A percentile compares a stretch with the other conserved stretches of the same genome.
These are phyloP conservation scores for Zelostemma sp. DNA, from an alignment of 1,140 invertebrate genomes.

Conservation along the genomic window DNA sequence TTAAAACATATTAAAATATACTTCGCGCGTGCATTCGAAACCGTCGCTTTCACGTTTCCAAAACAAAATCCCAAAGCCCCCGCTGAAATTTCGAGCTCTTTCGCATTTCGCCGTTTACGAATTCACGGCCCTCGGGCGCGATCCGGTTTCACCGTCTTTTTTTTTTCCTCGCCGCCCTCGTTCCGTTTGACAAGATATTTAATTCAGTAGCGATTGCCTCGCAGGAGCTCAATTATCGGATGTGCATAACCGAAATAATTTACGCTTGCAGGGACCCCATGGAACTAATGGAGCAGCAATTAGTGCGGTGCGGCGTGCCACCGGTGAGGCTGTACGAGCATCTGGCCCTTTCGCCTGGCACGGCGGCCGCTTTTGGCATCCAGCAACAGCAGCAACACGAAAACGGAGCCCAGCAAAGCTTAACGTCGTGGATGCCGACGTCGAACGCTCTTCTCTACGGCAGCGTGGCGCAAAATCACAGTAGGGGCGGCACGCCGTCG, in stretches of 20 bases:
- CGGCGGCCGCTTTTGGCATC: constrained; percentile 41
- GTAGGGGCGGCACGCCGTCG: constrained; percentile 54
- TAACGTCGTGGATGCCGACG: constrained; percentile 43
- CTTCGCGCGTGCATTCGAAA: background rate
- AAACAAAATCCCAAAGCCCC: background rate
- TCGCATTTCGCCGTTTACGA: no score
- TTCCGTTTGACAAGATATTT: background rate
- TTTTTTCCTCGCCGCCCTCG: background rate
- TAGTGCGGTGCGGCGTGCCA: constrained; percentile 67
- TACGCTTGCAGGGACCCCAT: constrained; percentile 64
- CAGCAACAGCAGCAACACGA: constrained; percentile 54
- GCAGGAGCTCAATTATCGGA: constrained; percentile 1
- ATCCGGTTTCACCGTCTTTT: no score
- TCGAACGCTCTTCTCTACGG: constrained; percentile 44
- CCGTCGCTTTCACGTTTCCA: background rate
- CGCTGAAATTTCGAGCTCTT: no score
- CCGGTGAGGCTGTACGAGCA: constrained; percentile 66
- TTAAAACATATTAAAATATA: background rate
- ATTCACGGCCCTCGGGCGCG: no score
- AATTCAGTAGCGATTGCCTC: constrained; percentile 1
- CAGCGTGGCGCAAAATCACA: constrained; percentile 51
- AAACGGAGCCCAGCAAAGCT: constrained; percentile 30
- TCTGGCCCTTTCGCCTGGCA: constrained; percentile 57
- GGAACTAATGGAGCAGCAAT: constrained; percentile 68
- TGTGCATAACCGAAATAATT: constrained; percentile 7